A percentile compares a stretch with the other conserved stretches of the same genome.
phyloP scores from a whole-genome alignment of 2,797 vertebrate genomes.

The Fistularia tabacaria region DNA sequence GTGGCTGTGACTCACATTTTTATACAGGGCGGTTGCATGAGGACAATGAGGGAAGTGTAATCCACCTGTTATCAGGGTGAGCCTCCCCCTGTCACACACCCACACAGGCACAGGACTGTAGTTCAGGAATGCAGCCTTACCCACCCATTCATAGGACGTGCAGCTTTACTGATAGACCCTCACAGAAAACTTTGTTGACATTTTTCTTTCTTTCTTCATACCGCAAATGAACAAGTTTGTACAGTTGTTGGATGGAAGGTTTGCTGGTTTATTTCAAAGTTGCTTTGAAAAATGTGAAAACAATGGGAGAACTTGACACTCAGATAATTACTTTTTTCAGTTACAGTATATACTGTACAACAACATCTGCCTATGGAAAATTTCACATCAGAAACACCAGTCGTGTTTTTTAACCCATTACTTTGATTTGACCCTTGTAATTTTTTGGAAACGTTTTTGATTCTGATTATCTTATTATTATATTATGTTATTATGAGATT shows the following conservation, averaged over 20 bases:
- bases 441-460: no score
- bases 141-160: constrained; percentile 35
- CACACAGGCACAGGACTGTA: constrained; percentile 29
- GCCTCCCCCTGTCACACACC: constrained; percentile 49
- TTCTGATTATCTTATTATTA: no score
- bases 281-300: neutral
- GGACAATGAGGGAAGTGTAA: constrained; percentile 62
- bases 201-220: constrained; percentile 38
- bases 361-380: no score
- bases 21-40: constrained; percentile 21
- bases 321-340: neutral
- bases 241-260: constrained; percentile 20
- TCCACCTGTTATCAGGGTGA: constrained; percentile 72
- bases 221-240: constrained; percentile 38
- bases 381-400: no score
- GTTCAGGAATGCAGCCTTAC: constrained; percentile 62
- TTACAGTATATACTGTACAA: no score
- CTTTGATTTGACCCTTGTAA: no score
- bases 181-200: constrained; percentile 39
- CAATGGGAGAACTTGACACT: neutral
- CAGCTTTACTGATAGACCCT: constrained; percentile 55
- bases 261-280: constrained; percentile 15
- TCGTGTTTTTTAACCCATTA: no score
- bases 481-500: no score
- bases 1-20: constrained; percentile 44